phyloP scores from a whole-genome alignment of 2,888 invertebrate genomes.

The Drosophila kambysellisi region DNA sequence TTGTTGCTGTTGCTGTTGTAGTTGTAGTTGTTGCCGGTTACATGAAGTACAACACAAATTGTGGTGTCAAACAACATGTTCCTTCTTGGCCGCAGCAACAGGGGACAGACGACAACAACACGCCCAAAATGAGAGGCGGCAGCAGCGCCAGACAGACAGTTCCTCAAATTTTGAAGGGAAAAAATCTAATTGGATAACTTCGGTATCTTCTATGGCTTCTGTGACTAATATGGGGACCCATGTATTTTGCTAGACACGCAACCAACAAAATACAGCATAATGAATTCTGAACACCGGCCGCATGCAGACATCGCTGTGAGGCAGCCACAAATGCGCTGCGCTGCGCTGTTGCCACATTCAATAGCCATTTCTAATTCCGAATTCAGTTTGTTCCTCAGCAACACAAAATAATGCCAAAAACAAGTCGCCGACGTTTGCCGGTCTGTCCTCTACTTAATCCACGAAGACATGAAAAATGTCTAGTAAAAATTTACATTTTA shows the following conservation, averaged over 20 bases:
- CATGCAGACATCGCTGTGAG: not conserved
- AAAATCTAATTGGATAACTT: slow-evolving; percentile 69
- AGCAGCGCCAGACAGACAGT: slow-evolving; percentile 4
- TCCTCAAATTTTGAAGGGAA: slow-evolving; percentile 30
- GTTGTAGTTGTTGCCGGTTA: slow-evolving; percentile 46
- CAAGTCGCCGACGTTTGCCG: not conserved
- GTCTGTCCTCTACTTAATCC: not conserved
- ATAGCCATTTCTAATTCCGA: slow-evolving; percentile 8
- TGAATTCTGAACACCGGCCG: slow-evolving; percentile 12
- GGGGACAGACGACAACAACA: slow-evolving; percentile 12
- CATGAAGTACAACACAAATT: slow-evolving; percentile 79
- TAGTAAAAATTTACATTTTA: not conserved
- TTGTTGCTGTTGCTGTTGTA: slow-evolving; percentile 23
- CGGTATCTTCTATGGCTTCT: slow-evolving; percentile 11
- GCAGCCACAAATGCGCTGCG: not conserved
- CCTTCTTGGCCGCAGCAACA: slow-evolving; percentile 21
- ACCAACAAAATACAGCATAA: slow-evolving; percentile 19
- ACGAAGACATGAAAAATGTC: not conserved
- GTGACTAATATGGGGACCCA: slow-evolving; percentile 16
- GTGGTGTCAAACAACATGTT: slow-evolving; percentile 83
- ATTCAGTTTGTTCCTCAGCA: slow-evolving; percentile 24
- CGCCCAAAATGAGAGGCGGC: not conserved
- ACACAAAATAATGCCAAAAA: slow-evolving; percentile 47
- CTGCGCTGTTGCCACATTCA: not conserved
- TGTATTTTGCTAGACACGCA: slow-evolving; percentile 45